These are phyloP conservation scores for Cheiracanthium punctorium DNA, from an alignment of 2,888 invertebrate genomes.

Conservation along the genomic window DNA sequence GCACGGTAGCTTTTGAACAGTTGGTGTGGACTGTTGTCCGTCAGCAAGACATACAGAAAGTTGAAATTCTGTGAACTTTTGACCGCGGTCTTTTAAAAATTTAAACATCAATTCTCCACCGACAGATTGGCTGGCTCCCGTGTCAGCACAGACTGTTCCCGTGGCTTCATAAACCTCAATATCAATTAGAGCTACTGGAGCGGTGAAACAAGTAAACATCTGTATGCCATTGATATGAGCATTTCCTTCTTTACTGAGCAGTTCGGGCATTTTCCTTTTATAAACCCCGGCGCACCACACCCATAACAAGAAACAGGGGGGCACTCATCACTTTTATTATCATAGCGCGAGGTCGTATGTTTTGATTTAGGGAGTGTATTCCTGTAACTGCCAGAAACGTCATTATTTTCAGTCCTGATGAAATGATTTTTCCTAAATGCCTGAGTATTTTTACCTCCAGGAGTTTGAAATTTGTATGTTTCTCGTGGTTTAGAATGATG, in stretches of 20 bases:
- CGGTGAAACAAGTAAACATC: background rate
- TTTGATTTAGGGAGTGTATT: background rate
- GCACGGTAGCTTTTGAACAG: too few species aligned
- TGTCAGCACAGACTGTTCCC: too few species aligned
- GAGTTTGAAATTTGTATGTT: too few species aligned
- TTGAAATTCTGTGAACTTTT: background rate
- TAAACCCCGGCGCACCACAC: background rate
- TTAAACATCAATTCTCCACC: too few species aligned
- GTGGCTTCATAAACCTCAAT: too few species aligned
- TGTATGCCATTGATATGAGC: background rate
- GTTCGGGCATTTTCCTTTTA: conserved; percentile 12
- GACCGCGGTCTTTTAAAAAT: background rate
- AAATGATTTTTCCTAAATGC: too few species aligned
- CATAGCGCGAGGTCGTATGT: background rate
- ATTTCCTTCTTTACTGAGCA: background rate
- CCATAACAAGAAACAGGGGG: conserved; percentile 3
- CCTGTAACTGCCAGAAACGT: background rate
- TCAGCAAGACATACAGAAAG: too few species aligned
- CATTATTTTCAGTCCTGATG: too few species aligned
- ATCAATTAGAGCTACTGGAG: background rate
- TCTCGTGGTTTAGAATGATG: too few species aligned
- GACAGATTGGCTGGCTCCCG: too few species aligned
- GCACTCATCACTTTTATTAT: background rate
- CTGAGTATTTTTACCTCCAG: too few species aligned
- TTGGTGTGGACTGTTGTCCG: too few species aligned